Base-by-base conservation (phyloP, 2,797 vertebrate species). In the Myotis daubentonii region DNA sequence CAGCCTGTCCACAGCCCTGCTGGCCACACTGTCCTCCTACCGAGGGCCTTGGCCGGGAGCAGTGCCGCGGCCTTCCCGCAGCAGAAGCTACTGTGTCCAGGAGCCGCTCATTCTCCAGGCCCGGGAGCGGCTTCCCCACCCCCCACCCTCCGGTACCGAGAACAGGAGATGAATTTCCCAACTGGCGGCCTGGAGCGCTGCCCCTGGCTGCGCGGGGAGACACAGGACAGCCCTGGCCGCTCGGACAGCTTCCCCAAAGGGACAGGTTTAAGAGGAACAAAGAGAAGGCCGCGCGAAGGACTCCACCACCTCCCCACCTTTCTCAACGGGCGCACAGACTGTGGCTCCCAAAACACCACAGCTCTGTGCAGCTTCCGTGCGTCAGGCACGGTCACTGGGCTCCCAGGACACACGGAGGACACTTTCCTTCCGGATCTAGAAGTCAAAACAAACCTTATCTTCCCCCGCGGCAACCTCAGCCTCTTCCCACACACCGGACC, bases 381-480 rank as follows among this genome's bases (percentile, higher is more conserved):
- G 1, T 70, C 79, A 57, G 12, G n/a, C 13, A 0, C 0, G n/a
- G 28, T 62, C 75, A 7, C 30, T 28, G 88, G 74, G 41, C 60
- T 93, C 84, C 89, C 36, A 87, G 93, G 72, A 65, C 38, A 85
- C 19, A 0, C 4, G 55, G 55, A 51, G 0, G 0, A 22, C 71
- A 2, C 53, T 51, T 96, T 95, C 94, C 85, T 94, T 96, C 87
- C 78, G 80, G 79, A 47, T 4, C 8, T 0, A 38, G 62, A 2
- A 15, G 11, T 81, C 84, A 96, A 96, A 93, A 95, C 87, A 96
- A 83, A 89, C 33, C 62, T 76, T 11, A 5, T 44, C 13, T 83
- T 83, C 72, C 86, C 86, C 0, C 0, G 7, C 0, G 3, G 13
- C 25, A 60, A 87, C 2, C 3, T 71, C 90, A 84, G 49, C n/a